phyloP scores from a whole-genome alignment of 2,888 invertebrate species.

The Pristionchus japonicus region DNA sequence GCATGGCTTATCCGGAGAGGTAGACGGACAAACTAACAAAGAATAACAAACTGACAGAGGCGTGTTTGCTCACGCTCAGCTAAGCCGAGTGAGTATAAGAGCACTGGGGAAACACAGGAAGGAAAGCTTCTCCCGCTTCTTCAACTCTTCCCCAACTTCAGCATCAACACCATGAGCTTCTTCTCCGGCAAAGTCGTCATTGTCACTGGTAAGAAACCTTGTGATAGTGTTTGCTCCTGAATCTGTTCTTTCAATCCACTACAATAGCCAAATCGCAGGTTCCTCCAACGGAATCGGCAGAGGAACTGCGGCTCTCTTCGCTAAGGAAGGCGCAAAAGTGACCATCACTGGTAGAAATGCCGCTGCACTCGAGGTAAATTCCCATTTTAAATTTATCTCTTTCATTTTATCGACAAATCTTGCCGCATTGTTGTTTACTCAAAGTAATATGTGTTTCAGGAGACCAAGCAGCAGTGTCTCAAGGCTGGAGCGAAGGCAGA shows the following conservation, averaged over 20 bases:
- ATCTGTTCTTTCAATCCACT: no score
- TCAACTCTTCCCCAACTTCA: not conserved
- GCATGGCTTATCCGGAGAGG: not conserved
- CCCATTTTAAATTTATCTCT: not conserved
- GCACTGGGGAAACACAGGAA: not conserved
- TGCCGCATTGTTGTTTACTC: no score
- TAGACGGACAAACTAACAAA: not conserved
- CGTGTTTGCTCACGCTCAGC: not conserved
- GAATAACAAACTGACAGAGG: not conserved
- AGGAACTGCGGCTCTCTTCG: not conserved
- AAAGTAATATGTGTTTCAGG: not conserved
- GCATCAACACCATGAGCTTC: not conserved
- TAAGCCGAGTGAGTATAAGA: not conserved
- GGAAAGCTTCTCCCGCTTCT: not conserved
- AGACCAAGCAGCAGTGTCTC: not conserved
- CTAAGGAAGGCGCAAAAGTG: not conserved
- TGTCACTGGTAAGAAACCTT: not conserved
- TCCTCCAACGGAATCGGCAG: not conserved
- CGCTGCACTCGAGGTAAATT: not conserved
- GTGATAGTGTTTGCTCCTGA: no score
- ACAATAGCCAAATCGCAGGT: no score
- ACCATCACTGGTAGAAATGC: not conserved
- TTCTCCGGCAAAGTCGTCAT: slow-evolving; percentile 9
- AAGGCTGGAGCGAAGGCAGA: not conserved
- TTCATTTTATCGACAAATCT: no score